phyloP scores from a whole-genome alignment of 2,113 vertebrate species.

The Periophthalmodon schlosseri region DNA sequence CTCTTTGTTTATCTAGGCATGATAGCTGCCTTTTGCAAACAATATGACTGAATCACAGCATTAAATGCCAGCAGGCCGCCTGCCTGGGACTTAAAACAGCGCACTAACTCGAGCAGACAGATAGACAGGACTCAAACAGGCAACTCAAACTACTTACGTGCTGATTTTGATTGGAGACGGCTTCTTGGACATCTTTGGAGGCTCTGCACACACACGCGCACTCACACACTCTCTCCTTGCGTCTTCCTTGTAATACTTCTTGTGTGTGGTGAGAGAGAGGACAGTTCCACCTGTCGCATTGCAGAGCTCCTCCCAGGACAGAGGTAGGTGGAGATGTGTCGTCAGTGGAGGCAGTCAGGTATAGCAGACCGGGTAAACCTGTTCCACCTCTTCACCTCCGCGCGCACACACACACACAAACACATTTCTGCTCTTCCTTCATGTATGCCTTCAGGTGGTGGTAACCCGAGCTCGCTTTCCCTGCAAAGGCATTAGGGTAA shows the following conservation, averaged over 20 bases:
- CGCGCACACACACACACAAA: neutral
- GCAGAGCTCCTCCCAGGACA: constrained; percentile 62
- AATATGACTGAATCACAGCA: neutral
- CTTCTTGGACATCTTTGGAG: constrained; percentile 66
- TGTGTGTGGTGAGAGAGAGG: neutral
- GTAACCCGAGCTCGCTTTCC: neutral
- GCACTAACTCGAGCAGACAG: constrained; percentile 2
- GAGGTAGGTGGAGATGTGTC: constrained; percentile 26
- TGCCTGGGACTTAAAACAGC: neutral
- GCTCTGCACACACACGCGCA: constrained; percentile 17
- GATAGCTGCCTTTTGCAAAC: constrained; percentile 11
- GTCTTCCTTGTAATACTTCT: constrained; percentile 9
- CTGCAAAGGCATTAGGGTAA: neutral
- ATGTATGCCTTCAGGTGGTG: neutral
- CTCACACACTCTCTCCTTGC: neutral
- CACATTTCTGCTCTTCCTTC: neutral
- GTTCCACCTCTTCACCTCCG: constrained; percentile 49
- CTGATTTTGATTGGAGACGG: constrained; percentile 52
- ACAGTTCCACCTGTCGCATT: constrained; percentile 39
- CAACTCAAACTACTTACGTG: constrained; percentile 65
- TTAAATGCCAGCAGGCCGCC: neutral
- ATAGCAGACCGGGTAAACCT: constrained; percentile 72
- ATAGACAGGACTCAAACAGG: constrained; percentile 13
- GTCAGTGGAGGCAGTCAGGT: constrained; percentile 12
- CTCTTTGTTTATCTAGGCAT: constrained; percentile 1